A percentile compares a stretch with the other conserved stretches of the same genome.
Evolutionary conservation across 1,140 invertebrate genomes (phyloP).

Genomic region (Heliconius hermathena): DNA sequence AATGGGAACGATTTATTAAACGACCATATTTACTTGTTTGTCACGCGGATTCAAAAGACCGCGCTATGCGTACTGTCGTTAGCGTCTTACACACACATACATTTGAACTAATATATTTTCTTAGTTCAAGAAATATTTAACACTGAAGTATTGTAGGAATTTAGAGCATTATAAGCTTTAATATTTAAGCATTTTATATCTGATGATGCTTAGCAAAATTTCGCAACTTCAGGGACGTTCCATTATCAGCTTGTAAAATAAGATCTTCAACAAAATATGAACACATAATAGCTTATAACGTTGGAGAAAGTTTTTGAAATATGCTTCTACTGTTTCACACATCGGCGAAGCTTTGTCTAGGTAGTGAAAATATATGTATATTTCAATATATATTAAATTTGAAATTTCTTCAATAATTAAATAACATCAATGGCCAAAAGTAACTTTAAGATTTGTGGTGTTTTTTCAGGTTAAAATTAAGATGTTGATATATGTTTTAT

Average conservation of each 20-base stretch:
- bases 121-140: neutral
- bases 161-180: neutral
- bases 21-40: constrained; percentile 10
- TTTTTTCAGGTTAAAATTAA: no score
- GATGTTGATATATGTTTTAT: neutral
- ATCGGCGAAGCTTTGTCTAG: neutral
- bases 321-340: neutral
- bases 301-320: neutral
- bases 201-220: neutral
- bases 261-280: constrained; percentile 6
- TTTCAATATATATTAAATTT: neutral
- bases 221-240: neutral
- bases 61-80: neutral
- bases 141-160: neutral
- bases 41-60: neutral
- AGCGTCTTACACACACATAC: neutral
- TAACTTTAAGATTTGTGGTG: no score
- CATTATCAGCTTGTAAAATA: constrained; percentile 11
- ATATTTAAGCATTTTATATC: neutral
- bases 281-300: constrained; percentile 4
- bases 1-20: constrained; percentile 11
- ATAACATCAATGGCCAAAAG: neutral
- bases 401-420: neutral
- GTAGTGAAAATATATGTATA: neutral
- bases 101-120: neutral